Conservation (phyloP, 2,797 vertebrate genomes). For the Sardinella longiceps region DNA sequence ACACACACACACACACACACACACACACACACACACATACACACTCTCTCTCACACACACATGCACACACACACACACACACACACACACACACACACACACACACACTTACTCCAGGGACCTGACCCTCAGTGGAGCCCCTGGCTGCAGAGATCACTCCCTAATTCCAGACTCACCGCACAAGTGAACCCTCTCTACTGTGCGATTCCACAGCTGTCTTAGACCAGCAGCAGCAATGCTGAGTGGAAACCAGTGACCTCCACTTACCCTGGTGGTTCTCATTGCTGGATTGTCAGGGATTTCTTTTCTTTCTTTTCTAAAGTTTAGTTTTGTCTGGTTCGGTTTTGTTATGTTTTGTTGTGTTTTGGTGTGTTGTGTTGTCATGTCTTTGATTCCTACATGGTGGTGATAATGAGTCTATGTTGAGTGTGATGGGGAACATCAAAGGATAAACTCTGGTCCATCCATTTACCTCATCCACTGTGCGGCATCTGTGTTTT, state of each 20-base stretch:
- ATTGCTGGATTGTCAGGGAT: neutral
- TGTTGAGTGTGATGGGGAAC: conserved; percentile 3
- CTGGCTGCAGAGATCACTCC: conserved; percentile 31
- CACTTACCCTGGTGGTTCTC: conserved; percentile 21
- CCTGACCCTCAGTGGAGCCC: neutral
- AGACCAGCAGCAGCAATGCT: neutral
- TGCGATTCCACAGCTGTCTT: conserved; percentile 28
- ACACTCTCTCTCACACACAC: no score
- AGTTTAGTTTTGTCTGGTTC: no score
- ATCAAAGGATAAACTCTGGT: neutral
- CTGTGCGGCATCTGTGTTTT: neutral
- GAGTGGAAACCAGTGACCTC: conserved; percentile 36
- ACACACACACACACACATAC: neutral
- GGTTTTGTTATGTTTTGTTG: no score
- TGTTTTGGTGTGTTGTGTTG: neutral
- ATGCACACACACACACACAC: no score
- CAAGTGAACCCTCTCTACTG: conserved; percentile 21
- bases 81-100: no score
- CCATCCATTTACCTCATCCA: neutral
- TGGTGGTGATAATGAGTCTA: neutral
- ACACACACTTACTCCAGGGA: neutral
- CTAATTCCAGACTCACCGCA: conserved; percentile 26
- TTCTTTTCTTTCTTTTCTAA: no score
- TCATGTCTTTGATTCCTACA: neutral
- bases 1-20: no score